Conservation (phyloP, 1,140 invertebrate species). For the Zophobas atratus region DNA sequence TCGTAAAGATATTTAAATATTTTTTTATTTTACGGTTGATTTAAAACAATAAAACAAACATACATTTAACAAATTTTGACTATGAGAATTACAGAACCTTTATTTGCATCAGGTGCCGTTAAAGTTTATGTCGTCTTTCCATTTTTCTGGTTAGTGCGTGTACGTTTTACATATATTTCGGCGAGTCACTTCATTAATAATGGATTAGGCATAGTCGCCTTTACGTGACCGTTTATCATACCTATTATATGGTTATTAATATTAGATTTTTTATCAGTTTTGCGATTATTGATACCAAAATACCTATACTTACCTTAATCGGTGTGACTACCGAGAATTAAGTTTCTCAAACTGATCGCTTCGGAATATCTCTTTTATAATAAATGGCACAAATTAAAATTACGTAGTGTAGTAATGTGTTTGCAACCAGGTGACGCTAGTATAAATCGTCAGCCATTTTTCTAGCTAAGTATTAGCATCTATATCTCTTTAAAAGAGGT, state of each 20-base stretch:
- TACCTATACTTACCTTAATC: not conserved
- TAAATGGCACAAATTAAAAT: slow-evolving; percentile 1
- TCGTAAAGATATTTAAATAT: too few relatives aligned
- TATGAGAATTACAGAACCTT: too few relatives aligned
- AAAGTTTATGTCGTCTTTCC: not conserved
- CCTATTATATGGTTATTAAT: slow-evolving; percentile 25
- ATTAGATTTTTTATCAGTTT: slow-evolving; percentile 25
- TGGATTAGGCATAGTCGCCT: slow-evolving; percentile 23
- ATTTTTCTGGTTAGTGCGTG: not conserved
- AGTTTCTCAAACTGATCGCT: not conserved
- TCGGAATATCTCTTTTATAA: not conserved
- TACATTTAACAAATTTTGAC: too few relatives aligned
- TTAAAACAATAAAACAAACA: too few relatives aligned
- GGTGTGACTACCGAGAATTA: too few relatives aligned
- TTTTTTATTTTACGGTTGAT: too few relatives aligned
- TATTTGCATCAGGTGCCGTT: not conserved
- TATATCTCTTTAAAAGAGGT: not conserved
- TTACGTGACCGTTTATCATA: slow-evolving; percentile 32
- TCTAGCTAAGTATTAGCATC: slow-evolving; percentile 14
- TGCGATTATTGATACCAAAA: not conserved
- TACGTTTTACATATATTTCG: not conserved
- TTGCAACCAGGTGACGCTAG: not conserved
- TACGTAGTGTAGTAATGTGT: not conserved
- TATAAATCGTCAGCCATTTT: slow-evolving; percentile 15
- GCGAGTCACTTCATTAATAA: slow-evolving; percentile 25